Evolutionary conservation across 2,888 invertebrate genomes (phyloP).

Genomic region (Leucoma salicis): DNA sequence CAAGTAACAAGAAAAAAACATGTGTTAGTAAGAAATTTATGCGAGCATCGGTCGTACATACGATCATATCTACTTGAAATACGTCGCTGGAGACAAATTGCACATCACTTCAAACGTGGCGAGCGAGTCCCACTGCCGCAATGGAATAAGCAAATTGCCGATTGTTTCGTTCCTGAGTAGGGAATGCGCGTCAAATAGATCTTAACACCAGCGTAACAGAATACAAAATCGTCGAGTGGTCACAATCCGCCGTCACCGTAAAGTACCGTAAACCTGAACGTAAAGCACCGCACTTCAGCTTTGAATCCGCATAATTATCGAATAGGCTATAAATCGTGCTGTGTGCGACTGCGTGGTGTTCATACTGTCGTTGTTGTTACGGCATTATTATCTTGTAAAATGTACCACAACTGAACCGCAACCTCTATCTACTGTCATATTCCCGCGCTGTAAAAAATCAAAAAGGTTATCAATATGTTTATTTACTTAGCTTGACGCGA

Average conservation of each 20-base stretch:
- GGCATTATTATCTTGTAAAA: slow-evolving; percentile 40
- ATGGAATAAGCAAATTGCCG: slow-evolving; percentile 64
- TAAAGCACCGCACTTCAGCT: slow-evolving; percentile 65
- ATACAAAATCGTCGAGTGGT: slow-evolving; percentile 55
- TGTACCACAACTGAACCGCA: not conserved
- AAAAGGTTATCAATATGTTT: slow-evolving; percentile 43
- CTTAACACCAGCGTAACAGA: slow-evolving; percentile 54
- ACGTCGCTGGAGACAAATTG: slow-evolving; percentile 76
- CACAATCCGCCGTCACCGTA: slow-evolving; percentile 37
- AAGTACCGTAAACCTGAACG: slow-evolving; percentile 65
- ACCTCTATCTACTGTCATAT: slow-evolving; percentile 29
- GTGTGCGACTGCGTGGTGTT: slow-evolving; percentile 45
- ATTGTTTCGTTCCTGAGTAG: slow-evolving; percentile 53
- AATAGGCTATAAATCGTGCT: slow-evolving; percentile 67
- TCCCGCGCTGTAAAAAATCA: slow-evolving; percentile 39
- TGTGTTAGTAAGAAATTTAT: slow-evolving; percentile 68
- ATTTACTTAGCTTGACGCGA: slow-evolving; percentile 35
- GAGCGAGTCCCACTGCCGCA: slow-evolving; percentile 56
- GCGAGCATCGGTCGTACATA: slow-evolving; percentile 65
- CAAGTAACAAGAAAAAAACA: slow-evolving; percentile 63
- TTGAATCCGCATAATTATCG: slow-evolving; percentile 77
- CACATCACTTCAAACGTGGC: slow-evolving; percentile 72
- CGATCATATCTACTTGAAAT: slow-evolving; percentile 77
- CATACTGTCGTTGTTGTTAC: slow-evolving; percentile 39
- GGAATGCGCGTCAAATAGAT: slow-evolving; percentile 41